These are phyloP conservation scores for Halcyon smyrnensis DNA, from an alignment of 2,797 vertebrate genomes.

Conservation along the genomic window DNA sequence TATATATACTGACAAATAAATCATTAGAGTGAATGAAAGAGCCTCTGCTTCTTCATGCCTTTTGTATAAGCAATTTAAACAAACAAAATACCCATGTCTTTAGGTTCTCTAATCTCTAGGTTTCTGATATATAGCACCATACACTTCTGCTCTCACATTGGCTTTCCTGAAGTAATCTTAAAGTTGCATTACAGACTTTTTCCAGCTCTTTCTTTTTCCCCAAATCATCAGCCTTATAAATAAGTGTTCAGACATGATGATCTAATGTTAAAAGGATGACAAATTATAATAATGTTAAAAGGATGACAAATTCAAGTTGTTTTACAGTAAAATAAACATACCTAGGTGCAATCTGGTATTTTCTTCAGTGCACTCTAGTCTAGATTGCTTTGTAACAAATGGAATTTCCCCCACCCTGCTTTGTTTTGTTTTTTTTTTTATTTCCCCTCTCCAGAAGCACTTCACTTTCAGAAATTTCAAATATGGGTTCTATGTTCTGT, in stretches of 20 bases:
- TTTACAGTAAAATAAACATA: not conserved
- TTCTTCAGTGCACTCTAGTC: not conserved
- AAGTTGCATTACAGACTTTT: not conserved
- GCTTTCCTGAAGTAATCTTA: not conserved
- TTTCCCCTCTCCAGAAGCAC: not conserved
- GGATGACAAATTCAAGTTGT: not conserved
- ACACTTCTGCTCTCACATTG: not conserved
- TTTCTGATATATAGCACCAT: not conserved
- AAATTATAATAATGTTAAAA: not conserved
- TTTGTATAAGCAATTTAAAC: not conserved
- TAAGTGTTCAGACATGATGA: not conserved
- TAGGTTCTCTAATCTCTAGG: not conserved
- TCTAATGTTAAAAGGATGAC: not conserved
- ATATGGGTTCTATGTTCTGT: not conserved
- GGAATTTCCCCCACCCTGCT: not conserved
- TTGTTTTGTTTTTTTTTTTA: no score
- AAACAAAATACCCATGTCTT: not conserved
- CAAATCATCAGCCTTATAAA: not conserved
- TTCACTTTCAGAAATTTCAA: not conserved
- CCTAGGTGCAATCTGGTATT: not conserved
- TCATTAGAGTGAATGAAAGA: not conserved
- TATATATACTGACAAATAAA: not conserved
- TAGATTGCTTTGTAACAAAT: not conserved
- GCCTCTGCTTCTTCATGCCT: not conserved
- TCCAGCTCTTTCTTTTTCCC: not conserved